Conservation (phyloP, 2,797 vertebrate species). For the Leptatherina wallacei region DNA sequence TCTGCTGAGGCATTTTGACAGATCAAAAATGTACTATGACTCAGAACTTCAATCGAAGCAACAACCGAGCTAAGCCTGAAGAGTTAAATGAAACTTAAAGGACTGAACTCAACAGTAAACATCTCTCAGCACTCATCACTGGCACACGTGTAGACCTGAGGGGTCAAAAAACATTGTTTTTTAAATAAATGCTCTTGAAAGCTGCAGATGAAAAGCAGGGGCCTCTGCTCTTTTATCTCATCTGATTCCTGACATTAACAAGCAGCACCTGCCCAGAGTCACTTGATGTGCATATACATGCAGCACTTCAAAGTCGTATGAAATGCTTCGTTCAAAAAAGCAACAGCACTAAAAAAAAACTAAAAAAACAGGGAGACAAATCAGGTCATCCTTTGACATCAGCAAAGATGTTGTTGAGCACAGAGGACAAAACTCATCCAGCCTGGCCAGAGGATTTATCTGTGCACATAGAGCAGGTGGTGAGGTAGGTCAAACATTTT, state of each 20-base stretch:
- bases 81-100: slow-evolving; percentile 26
- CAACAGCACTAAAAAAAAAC: slow-evolving; percentile 6
- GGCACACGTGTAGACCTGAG: slow-evolving; percentile 23
- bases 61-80: slow-evolving; percentile 15
- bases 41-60: slow-evolving; percentile 39
- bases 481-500: slow-evolving; percentile 75
- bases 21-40: slow-evolving; percentile 36
- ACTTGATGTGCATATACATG: slow-evolving; percentile 47
- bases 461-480: slow-evolving; percentile 70
- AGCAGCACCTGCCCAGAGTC: slow-evolving; percentile 68
- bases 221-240: slow-evolving; percentile 67
- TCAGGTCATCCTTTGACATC: slow-evolving; percentile 76
- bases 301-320: slow-evolving; percentile 67
- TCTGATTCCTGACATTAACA: slow-evolving; percentile 73
- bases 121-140: slow-evolving; percentile 23
- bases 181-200: slow-evolving; percentile 57
- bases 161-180: slow-evolving; percentile 58
- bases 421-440: slow-evolving; percentile 71
- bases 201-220: slow-evolving; percentile 46
- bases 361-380: slow-evolving; percentile 42
- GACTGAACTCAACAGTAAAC: slow-evolving; percentile 24
- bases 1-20: slow-evolving; percentile 29
- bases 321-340: slow-evolving; percentile 55
- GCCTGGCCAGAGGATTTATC: slow-evolving; percentile 70
- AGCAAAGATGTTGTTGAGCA: slow-evolving; percentile 70